Evolutionary conservation across 92 coral and sea anemone genomes (phyloP).

Genomic region (Palythoa caribaeorum): DNA sequence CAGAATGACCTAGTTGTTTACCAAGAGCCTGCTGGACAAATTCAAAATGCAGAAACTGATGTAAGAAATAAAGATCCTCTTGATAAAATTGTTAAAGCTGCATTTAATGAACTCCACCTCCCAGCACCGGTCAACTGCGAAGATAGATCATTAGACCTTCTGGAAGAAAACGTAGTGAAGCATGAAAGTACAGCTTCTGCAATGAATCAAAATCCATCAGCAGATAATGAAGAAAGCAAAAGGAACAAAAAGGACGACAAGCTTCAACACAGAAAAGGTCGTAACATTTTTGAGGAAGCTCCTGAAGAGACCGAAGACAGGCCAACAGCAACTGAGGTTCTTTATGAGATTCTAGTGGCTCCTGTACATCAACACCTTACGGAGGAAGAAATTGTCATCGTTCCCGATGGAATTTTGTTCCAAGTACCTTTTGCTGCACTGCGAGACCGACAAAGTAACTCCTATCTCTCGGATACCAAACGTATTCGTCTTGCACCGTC

Average conservation of each 20-base stretch:
- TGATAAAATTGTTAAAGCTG: neutral
- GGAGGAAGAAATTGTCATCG: conserved; percentile 37
- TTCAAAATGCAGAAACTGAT: neutral
- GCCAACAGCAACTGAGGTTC: neutral
- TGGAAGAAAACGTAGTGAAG: neutral
- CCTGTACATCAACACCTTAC: conserved; percentile 38
- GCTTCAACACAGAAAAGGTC: too few relatives aligned
- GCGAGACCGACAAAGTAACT: conserved; percentile 38
- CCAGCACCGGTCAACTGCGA: neutral
- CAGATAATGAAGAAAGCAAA: neutral
- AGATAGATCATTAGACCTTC: neutral
- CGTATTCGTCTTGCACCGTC: conserved; percentile 58
- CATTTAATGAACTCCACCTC: neutral
- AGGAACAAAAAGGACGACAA: too few relatives aligned
- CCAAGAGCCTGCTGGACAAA: too few relatives aligned
- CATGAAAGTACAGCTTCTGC: neutral
- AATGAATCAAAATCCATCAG: too few relatives aligned
- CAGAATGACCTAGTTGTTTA: neutral
- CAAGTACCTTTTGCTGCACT: conserved; percentile 56
- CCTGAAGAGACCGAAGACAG: neutral
- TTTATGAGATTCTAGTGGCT: conserved; percentile 22
- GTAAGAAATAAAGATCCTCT: neutral
- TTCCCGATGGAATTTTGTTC: conserved; percentile 50
- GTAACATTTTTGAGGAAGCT: too few relatives aligned
- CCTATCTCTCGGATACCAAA: conserved; percentile 33